Conservation (phyloP, 1,140 invertebrate genomes). For the Campoletis sonorensis region DNA sequence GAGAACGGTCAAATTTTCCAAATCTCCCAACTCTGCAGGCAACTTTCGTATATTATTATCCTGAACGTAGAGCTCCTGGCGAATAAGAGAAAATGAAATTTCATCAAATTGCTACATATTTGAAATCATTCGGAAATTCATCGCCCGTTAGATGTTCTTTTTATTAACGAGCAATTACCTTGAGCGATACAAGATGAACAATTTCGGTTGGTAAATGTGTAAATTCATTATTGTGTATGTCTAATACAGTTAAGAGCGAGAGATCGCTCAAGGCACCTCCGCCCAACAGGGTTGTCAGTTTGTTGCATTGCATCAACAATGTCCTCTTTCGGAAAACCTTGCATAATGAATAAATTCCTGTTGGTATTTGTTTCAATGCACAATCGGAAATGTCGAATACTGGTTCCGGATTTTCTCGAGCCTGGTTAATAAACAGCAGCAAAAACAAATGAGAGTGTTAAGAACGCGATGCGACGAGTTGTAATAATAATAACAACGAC, state of each 20-base stretch:
- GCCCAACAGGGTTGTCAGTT: conserved; percentile 81
- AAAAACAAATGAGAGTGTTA: conserved; percentile 40
- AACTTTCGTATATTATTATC: conserved; percentile 81
- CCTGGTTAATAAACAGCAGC: conserved; percentile 72
- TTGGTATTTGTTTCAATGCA: conserved; percentile 82
- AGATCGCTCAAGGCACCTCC: conserved; percentile 85
- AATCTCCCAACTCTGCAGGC: conserved; percentile 81
- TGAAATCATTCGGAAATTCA: neutral
- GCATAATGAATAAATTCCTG: conserved; percentile 86
- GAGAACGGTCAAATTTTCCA: conserved; percentile 81
- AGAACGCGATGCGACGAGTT: neutral
- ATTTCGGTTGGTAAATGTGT: conserved; percentile 80
- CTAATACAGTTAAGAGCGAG: conserved; percentile 81
- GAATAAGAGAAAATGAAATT: neutral
- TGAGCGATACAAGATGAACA: conserved; percentile 79
- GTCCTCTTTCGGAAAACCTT: conserved; percentile 86
- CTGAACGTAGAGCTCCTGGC: conserved; percentile 81
- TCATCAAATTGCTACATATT: neutral
- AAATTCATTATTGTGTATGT: conserved; percentile 85
- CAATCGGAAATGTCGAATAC: conserved; percentile 87
- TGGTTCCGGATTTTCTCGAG: conserved; percentile 85
- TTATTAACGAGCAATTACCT: conserved; percentile 66
- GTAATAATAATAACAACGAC: neutral
- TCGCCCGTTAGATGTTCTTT: neutral
- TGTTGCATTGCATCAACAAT: conserved; percentile 82